Percentiles rank a stretch among this genome's conserved stretches.
Evolutionary conservation across 1,140 invertebrate species (phyloP).

Genomic region (Pogonomyrmex californicus): DNA sequence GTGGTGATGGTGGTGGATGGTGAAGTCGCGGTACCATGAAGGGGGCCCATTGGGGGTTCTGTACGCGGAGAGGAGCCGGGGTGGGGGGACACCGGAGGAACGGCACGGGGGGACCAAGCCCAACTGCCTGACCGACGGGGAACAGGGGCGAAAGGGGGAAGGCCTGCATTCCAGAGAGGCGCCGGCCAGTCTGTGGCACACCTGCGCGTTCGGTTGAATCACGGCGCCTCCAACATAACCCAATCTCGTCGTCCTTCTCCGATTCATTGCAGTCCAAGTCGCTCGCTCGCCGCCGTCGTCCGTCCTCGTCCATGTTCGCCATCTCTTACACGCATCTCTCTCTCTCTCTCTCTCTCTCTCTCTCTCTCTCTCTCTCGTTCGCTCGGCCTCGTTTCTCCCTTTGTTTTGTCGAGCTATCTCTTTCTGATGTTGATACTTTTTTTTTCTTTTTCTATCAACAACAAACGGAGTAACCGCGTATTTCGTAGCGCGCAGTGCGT

Average conservation of each 20-base stretch:
- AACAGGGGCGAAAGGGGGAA: conserved; percentile 63
- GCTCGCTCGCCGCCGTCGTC: conserved; percentile 8
- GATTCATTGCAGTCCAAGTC: conserved; percentile 52
- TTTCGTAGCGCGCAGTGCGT: conserved; percentile 45
- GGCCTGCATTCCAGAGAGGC: conserved; percentile 85
- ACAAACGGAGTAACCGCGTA: conserved; percentile 28
- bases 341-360: conserved; percentile 20
- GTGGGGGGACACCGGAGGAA: not conserved
- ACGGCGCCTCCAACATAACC: conserved; percentile 85
- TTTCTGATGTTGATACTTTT: not conserved
- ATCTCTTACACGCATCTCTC: conserved; percentile 15
- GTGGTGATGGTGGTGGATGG: conserved; percentile 56
- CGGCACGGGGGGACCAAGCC: conserved; percentile 26
- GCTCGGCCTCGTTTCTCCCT: conserved; percentile 35
- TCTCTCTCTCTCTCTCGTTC: conserved; percentile 9
- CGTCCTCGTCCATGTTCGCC: conserved; percentile 28
- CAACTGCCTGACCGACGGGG: conserved; percentile 37
- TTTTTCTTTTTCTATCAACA: conserved; percentile 13
- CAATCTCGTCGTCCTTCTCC: conserved; percentile 75
- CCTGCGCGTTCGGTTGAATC: conserved; percentile 86
- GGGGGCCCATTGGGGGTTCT: conserved; percentile 39
- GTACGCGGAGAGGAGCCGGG: conserved; percentile 9
- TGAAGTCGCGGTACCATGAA: conserved; percentile 2
- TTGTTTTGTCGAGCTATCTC: conserved; percentile 29
- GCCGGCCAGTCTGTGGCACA: conserved; percentile 86